phyloP scores from a whole-genome alignment of 2,113 vertebrate species.

The Cinclus cinclus region DNA sequence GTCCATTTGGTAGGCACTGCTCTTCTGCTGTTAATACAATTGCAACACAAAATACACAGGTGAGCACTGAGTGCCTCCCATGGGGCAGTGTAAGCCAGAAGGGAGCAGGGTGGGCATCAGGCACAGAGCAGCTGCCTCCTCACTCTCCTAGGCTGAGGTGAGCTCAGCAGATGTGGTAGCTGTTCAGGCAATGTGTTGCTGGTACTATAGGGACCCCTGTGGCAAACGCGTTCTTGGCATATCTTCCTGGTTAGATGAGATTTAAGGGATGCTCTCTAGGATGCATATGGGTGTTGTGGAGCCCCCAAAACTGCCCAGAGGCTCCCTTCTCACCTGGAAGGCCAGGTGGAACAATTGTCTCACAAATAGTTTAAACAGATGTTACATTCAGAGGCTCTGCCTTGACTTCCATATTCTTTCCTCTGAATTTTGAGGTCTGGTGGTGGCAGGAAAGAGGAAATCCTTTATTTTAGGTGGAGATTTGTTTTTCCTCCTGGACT shows the following conservation, averaged over 20 bases:
- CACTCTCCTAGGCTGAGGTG: not conserved
- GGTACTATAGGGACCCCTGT: rapidly evolving
- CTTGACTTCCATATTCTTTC: not conserved
- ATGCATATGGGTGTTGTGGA: not conserved
- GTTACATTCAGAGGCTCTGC: not conserved
- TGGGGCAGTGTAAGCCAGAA: not conserved
- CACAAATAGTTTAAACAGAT: not conserved
- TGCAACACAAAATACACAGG: not conserved
- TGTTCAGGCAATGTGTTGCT: rapidly evolving
- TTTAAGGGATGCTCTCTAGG: not conserved
- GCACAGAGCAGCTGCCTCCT: not conserved
- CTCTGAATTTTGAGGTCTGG: rapidly evolving
- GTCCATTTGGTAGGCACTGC: not conserved
- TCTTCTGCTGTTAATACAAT: not conserved
- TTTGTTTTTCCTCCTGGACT: not conserved
- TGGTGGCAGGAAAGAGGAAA: not conserved
- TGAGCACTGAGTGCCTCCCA: rapidly evolving
- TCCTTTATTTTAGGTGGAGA: not conserved
- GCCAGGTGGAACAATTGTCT: not conserved
- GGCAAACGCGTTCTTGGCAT: rapidly evolving
- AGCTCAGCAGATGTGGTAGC: not conserved
- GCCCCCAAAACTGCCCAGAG: not conserved
- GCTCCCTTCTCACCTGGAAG: not conserved
- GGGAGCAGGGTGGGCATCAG: not conserved
- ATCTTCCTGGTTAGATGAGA: not conserved